Evolutionary conservation across 2,113 vertebrate genomes (phyloP).

Genomic region (Odontophorus gujanensis): DNA sequence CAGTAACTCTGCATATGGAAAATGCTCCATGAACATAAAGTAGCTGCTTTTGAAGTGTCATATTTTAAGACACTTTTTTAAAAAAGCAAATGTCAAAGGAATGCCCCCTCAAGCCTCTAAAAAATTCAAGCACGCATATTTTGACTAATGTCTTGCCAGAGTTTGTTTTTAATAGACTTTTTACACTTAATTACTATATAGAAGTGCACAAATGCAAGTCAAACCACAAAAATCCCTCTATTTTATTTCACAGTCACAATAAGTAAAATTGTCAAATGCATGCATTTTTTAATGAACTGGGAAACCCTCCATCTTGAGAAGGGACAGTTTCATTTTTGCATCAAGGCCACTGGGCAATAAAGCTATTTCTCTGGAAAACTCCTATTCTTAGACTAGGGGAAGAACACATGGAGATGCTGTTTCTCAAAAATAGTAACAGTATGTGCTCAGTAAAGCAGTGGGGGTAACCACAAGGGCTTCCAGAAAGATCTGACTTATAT

Average conservation of each 20-base stretch:
- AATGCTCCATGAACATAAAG: neutral
- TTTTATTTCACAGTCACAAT: slow-evolving; percentile 3
- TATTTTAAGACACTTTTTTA: slow-evolving; percentile 3
- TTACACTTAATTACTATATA: slow-evolving; percentile 33
- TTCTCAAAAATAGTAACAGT: slow-evolving; percentile 46
- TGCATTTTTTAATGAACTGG: neutral
- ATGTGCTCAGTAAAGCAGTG: slow-evolving; percentile 23
- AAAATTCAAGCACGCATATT: neutral
- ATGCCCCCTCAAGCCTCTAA: neutral
- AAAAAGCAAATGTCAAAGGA: slow-evolving; percentile 24
- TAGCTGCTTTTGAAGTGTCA: slow-evolving; percentile 49
- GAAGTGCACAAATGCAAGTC: slow-evolving; percentile 37
- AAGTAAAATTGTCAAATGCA: slow-evolving; percentile 7
- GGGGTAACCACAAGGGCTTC: neutral
- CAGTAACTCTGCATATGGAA: slow-evolving; percentile 15
- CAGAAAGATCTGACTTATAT: neutral
- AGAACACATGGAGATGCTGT: neutral
- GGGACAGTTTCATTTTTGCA: neutral
- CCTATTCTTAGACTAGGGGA: slow-evolving; percentile 44
- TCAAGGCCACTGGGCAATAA: neutral
- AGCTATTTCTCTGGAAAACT: neutral
- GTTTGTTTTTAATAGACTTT: slow-evolving; percentile 57
- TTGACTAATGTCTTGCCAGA: slow-evolving; percentile 62
- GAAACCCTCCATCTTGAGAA: neutral
- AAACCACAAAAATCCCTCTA: slow-evolving; percentile 44